Base-by-base conservation (phyloP, 2,888 invertebrate species). In the Deilephila elpenor region DNA sequence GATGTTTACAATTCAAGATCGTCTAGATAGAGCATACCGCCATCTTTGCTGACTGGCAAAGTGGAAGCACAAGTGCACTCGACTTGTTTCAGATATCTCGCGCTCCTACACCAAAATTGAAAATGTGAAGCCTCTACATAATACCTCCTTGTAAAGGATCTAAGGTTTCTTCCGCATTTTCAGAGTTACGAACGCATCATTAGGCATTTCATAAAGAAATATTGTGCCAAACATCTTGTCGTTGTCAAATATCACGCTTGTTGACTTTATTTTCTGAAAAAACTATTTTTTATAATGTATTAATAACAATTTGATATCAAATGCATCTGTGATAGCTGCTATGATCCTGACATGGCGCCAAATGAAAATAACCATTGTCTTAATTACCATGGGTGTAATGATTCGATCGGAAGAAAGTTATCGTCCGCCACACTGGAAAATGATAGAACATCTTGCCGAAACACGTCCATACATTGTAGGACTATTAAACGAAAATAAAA, bases 381-480 rank as follows among this genome's bases (percentile, higher is more conserved):
- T 81, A 79, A 70, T 72, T 19, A 67, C 74, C 56, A 51, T 59
- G 53, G 60, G 70, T 59, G 70, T 71, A 59, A 53, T 70, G 25
- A 71, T 71, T 19, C 74, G 74, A 74, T 56, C 25, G 20, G 37
- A 74, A 64, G 59, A 44, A 25, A 44, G 17, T 29, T 62, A 71
- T n/a, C 64, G 34, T 71, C 75, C 81, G 51, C 62, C 74, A 34
- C 78, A 86, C 61, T 89, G 89, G 89, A 81, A 51, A 75, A 64
- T 74, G 56, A 80, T 91, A 75, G 92, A 92, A 83, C 60, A 71
- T 19, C 78, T 92, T 44, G 89, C 90, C 62, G 92, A 93, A 83
- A 75, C 84, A 72, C 80, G 91, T 75, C 89, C 92, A 0, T 92
- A 86, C 74, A 74, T 93, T 20, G 89, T 89, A 6, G 91, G 88